Conservation (phyloP, 2,888 invertebrate genomes). For the Micoletzkya japonica region DNA sequence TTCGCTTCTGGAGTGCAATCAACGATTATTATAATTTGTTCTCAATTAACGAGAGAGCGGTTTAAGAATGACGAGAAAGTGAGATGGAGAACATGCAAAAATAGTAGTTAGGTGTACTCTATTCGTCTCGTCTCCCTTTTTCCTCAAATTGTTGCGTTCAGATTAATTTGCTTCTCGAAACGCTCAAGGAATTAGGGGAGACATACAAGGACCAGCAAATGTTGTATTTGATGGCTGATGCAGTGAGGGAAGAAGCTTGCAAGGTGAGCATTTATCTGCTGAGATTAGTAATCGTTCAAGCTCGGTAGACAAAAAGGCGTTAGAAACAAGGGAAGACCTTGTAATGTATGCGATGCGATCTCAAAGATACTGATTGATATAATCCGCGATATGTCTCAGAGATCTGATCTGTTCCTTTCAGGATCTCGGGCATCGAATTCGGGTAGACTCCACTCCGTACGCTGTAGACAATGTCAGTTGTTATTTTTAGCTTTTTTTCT, state of each 20-base stretch:
- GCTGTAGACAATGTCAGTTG: not conserved
- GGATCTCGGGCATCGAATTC: slow-evolving; percentile 1
- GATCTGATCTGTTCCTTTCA: not conserved
- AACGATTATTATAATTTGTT: not conserved
- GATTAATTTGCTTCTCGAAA: not conserved
- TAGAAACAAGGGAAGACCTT: not conserved
- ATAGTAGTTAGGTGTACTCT: no score
- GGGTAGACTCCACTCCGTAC: slow-evolving; percentile 15
- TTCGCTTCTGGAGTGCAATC: not conserved
- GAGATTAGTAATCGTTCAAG: not conserved
- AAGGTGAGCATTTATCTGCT: not conserved
- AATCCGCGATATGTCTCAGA: not conserved
- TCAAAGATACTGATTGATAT: not conserved
- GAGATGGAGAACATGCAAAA: no score
- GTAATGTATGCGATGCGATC: not conserved
- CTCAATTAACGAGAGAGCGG: not conserved
- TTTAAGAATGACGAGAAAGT: no score
- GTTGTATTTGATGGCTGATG: slow-evolving; percentile 3
- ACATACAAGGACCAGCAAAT: slow-evolving; percentile 9
- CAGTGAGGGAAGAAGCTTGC: slow-evolving; percentile 15
- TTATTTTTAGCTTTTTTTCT: not conserved
- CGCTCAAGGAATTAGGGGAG: not conserved
- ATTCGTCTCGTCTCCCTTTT: no score
- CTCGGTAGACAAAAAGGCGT: not conserved
- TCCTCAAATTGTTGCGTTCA: not conserved